Conservation (phyloP, 2,888 invertebrate species). For the Alloscopus bannaensis region DNA sequence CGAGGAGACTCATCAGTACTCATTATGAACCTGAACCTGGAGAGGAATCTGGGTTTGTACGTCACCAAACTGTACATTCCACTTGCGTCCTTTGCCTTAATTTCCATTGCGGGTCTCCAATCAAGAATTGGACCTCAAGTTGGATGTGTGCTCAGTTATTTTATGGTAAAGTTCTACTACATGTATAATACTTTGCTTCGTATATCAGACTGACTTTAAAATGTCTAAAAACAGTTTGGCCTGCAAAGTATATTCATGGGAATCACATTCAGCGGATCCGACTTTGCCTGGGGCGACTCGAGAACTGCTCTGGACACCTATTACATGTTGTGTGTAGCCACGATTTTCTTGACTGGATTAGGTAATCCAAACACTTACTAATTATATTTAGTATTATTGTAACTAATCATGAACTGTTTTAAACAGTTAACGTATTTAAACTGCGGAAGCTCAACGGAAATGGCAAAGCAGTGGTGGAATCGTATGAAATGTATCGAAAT, state of each 20-base stretch:
- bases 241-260: constrained; percentile 53
- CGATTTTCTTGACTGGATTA: constrained; percentile 10
- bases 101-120: constrained; percentile 29
- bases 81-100: constrained; percentile 19
- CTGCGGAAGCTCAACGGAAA: neutral
- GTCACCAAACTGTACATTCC: constrained; percentile 35
- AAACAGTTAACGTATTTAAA: neutral
- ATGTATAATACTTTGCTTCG: neutral
- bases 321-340: constrained; percentile 11
- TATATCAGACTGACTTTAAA: neutral
- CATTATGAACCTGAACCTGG: neutral
- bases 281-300: constrained; percentile 35
- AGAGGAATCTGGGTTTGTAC: constrained; percentile 9
- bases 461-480: neutral
- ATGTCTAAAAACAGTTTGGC: constrained; percentile 43
- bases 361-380: no score
- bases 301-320: constrained; percentile 40
- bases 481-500: constrained; percentile 30
- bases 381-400: no score
- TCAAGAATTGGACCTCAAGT: constrained; percentile 15
- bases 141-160: constrained; percentile 32
- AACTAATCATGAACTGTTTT: neutral
- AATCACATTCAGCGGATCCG: constrained; percentile 28
- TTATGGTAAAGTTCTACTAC: constrained; percentile 22
- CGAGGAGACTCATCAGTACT: neutral